These are phyloP conservation scores for Suncus etruscus DNA, from an alignment of 2,113 vertebrate species.

Conservation along the genomic window DNA sequence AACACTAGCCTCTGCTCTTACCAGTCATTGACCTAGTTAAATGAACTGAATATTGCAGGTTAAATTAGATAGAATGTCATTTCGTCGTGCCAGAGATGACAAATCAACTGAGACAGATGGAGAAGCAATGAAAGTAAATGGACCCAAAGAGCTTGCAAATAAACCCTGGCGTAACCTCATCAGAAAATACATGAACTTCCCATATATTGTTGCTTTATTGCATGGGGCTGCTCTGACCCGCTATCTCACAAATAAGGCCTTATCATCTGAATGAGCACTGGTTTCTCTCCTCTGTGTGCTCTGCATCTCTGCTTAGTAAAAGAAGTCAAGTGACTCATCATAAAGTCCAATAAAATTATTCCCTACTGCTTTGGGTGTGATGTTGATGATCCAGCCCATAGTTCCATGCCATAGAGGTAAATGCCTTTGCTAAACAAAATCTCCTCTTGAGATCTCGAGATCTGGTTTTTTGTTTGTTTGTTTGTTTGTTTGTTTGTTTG, in stretches of 20 bases:
- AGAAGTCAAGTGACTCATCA: background rate
- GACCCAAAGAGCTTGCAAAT: slow-evolving; percentile 54
- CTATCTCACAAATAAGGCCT: background rate
- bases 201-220: background rate
- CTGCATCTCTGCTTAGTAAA: background rate
- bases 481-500: no score
- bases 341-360: slow-evolving; percentile 14
- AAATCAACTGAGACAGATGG: slow-evolving; percentile 49
- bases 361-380: background rate
- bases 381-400: background rate
- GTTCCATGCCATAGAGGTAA: no score
- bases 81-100: background rate
- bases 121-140: slow-evolving; percentile 49
- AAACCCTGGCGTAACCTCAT: slow-evolving; percentile 45
- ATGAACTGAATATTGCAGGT: slow-evolving; percentile 22
- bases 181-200: slow-evolving; percentile 5
- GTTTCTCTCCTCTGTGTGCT: background rate
- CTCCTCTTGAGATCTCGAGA: no score
- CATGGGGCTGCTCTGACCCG: background rate
- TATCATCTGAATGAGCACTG: background rate
- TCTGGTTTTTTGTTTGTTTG: no score
- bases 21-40: slow-evolving; percentile 48
- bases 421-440: no score
- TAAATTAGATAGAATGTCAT: slow-evolving; percentile 49
- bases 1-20: background rate